Base-by-base conservation (phyloP, 2,113 vertebrate species). In the Sialia sialis region DNA sequence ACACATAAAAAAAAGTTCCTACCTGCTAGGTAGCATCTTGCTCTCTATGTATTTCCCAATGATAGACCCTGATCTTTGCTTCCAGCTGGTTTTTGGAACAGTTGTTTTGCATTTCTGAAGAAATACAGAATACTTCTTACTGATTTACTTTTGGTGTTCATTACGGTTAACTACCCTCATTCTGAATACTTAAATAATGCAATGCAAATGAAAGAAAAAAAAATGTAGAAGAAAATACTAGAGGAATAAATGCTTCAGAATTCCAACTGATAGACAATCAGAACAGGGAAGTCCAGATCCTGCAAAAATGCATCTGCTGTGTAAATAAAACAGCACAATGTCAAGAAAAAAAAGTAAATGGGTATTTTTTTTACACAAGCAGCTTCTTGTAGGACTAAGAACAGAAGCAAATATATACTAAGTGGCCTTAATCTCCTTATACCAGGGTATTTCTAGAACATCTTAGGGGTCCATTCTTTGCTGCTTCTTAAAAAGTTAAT, bases 21-120 rank as follows among this genome's bases (percentile, higher is more conserved):
- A 99, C 99, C 98, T 98, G 89, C 90, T 97, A 29, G 97, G 91
- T 39, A 96, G 73, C 49, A 94, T 62, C 82, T 97, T 97, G 55
- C 82, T 20, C 1, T 98, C 98, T 60, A 98, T 13, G 26, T 98
- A 97, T 89, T 98, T 98, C 80, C 97, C 92, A 44, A 98, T 97
- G 68, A 97, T 81, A 15, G 97, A 96, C 32, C 96, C 97, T 32
- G 98, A 97, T 73, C 97, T 98, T 89, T 98, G 98, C 68, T 97
- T 98, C 95, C 96, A 92, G 86, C 67, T 66, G 27, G 95, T 27
- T 39, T 97, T 97, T 83, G 95, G 67, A 84, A 85, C 74, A 25
- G 75, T 85, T 84, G 83, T 94, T 87, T 96, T 98, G 56, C 98
- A 97, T 97, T 98, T 99, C 99, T 99, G 97, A 38, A 94, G 76